Evolutionary conservation across 2,888 invertebrate species (phyloP).

Genomic region (Cryptops parisi): DNA sequence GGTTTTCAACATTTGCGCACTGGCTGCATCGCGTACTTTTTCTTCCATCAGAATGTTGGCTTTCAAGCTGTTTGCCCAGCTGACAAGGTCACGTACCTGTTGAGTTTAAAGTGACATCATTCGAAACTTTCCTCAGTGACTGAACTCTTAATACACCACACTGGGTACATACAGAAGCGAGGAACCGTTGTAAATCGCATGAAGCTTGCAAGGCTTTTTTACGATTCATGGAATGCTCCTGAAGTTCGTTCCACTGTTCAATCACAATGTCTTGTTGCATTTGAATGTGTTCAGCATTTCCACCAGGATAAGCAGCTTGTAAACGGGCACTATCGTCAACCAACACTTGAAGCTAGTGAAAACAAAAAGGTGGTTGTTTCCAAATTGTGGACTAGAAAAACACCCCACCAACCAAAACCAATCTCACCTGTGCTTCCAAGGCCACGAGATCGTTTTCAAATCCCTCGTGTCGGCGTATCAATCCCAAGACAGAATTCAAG

Average conservation of each 20-base stretch:
- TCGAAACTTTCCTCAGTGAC: too few species aligned
- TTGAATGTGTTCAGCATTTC: conserved; percentile 76
- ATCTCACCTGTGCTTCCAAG: conserved; percentile 63
- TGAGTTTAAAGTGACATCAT: too few species aligned
- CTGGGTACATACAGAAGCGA: conserved; percentile 50
- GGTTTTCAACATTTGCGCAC: conserved; percentile 63
- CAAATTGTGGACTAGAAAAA: not conserved
- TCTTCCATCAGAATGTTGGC: conserved; percentile 63
- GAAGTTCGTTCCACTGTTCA: conserved; percentile 72
- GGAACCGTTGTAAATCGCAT: conserved; percentile 74
- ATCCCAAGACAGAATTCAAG: conserved; percentile 65
- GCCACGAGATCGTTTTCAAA: conserved; percentile 87
- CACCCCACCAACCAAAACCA: not conserved
- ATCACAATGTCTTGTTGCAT: conserved; percentile 73
- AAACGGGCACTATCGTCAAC: conserved; percentile 84
- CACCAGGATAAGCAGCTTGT: conserved; percentile 75
- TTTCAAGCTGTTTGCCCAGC: conserved; percentile 70
- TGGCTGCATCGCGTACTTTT: conserved; percentile 63
- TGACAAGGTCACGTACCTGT: conserved; percentile 69
- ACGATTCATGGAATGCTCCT: conserved; percentile 63
- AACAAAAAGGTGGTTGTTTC: not conserved
- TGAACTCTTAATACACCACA: too few species aligned
- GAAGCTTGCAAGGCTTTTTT: conserved; percentile 70
- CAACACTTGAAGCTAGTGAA: conserved; percentile 45
- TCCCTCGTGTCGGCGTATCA: conserved; percentile 75